Evolutionary conservation across 2,113 vertebrate genomes (phyloP), one percentile per base, ranked within the genome.

Genomic region (Ctenomys sociabilis): DNA sequence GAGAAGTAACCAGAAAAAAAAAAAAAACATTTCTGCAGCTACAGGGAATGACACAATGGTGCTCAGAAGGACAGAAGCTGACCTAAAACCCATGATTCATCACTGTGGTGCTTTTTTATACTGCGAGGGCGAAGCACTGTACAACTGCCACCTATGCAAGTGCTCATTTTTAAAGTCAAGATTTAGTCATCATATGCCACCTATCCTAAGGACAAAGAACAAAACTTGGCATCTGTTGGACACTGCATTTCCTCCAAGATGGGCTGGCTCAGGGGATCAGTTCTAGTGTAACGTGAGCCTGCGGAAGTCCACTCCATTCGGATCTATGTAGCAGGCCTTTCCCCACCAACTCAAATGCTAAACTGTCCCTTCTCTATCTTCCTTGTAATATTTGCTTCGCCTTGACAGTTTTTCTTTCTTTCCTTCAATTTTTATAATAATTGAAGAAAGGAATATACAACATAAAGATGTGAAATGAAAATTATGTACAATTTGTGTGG

Each of bases 161-260:
- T 68, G 40, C 12, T 90, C 72, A 1, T 32, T 86, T 81, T 59
- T n/a, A 64, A 83, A 78, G 22, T 89, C 63, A 83, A 5, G 1
- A 45, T 83, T 72, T 80, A 93, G 80, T 90, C 52, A 83, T 87
- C 73, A 61, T 22, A 37, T 43, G 43, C 26, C 40, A 75, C 77
- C 95, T 91, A 88, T 88, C 64, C 43, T 21, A 52, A 95, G 11
- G 37, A 57, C 7, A 70, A 66, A 77, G 22, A 22, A 57, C 85
- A 88, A 57, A 59, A 19, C 72, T 22, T 89, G 80, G 77, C 70
- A 85, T 88, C 88, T 88, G 9, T 64, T 63, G 24, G 70, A 49
- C n/a, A 92, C 72, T 91, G 52, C 68, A 77, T 88, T 91, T 91
- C 9, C 68, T n/a, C 43, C 6, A 43, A 95, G 95, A 37, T 73